Base-by-base conservation (phyloP, 2,113 vertebrate species). In the Podocnemis expansa region DNA sequence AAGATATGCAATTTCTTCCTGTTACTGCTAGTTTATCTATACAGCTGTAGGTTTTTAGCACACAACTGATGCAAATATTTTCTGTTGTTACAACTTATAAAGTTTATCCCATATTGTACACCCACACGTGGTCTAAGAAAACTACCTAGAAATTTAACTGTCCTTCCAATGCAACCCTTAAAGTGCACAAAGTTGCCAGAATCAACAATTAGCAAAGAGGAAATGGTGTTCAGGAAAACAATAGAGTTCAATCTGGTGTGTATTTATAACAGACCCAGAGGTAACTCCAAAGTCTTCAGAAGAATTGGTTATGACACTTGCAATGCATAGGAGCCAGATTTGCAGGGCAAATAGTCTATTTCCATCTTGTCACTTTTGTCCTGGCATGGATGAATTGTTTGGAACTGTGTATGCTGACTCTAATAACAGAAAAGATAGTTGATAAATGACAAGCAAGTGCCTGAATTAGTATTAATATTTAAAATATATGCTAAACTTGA, bases 161-260 rank as follows among this genome's bases (percentile, higher is more conserved):
- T 84, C 90, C 80, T 81, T 49, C 80, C 73, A 78, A 55, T 41
- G 84, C 43, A 70, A 22, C 34, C 34, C n/a, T 70, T 19, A 38
- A 93, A 80, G 78, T 70, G 56, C 78, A 85, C 67, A 10, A 5
- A 5, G 16, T 55, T 90, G 90, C 96, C 93, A 96, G 75, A 47
- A 80, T 91, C 95, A 95, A 96, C 87, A 95, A 47, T 76, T 22
- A 38, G 34, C 58, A 8, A 4, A 76, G 49, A 91, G 54, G 87
- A 90, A 90, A 84, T 11, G 10, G 82, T 85, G 56, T 83, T 93
- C 92, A 87, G 24, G 86, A n/a, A 52, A 90, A 80, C n/a, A 80
- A 88, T 29, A 49, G 89, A 93, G 67, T 56, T 25, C 41, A 89
- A 80, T 83, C 10, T 12, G n/a, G 51, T 67, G 45, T 89, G 87